phyloP scores from a whole-genome alignment of 2,113 vertebrate genomes.

The Mustela lutreola region DNA sequence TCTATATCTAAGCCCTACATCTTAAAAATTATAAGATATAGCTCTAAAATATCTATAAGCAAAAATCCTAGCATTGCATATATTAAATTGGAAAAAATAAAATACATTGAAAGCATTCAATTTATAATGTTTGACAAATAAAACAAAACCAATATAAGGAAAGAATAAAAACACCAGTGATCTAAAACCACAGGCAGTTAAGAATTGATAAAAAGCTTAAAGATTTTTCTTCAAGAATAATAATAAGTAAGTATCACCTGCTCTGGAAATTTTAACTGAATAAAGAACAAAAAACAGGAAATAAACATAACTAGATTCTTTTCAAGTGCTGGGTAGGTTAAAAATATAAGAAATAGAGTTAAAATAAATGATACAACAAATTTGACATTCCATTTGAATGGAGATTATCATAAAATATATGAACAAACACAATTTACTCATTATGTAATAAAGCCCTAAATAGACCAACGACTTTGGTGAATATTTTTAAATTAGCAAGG shows the following conservation, averaged over 20 bases:
- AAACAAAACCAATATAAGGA: background rate
- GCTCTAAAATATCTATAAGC: background rate
- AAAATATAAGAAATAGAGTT: background rate
- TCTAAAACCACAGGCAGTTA: background rate
- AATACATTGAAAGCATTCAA: background rate
- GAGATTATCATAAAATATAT: background rate
- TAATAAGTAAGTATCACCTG: background rate
- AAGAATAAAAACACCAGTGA: background rate
- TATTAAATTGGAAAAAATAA: background rate
- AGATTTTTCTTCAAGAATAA: background rate
- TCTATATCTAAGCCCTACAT: background rate
- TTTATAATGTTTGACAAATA: background rate
- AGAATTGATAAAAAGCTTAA: background rate
- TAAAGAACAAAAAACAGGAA: background rate
- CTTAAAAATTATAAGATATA: background rate
- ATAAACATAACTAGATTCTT: background rate
- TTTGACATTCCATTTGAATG: background rate
- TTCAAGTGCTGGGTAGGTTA: background rate
- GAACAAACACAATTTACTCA: background rate
- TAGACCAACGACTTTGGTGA: background rate
- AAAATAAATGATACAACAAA: background rate
- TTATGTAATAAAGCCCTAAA: background rate
- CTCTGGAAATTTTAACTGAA: conserved; percentile 1
- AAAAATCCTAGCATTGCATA: background rate
- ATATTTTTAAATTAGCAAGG: conserved; percentile 6